These are phyloP conservation scores for Drosophila subobscura DNA, from an alignment of 1,140 invertebrate genomes.

Conservation along the genomic window DNA sequence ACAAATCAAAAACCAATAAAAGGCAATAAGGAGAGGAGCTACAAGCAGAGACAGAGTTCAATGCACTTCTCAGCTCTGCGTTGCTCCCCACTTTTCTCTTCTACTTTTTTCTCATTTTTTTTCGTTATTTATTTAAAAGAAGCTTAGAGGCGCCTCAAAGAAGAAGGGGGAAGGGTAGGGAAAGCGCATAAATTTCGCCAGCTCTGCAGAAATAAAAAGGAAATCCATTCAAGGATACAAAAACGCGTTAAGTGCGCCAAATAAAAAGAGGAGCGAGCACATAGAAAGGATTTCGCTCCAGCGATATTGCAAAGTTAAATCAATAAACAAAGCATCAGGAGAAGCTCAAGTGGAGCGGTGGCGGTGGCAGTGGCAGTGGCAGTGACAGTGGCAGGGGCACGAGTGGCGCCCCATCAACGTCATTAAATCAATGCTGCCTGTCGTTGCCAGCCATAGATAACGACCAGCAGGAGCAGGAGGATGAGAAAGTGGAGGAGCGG, in stretches of 20 bases:
- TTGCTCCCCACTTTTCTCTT: conserved; percentile 17
- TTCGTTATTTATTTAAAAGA: conserved; percentile 78
- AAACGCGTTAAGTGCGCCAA: conserved; percentile 69
- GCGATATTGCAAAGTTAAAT: conserved; percentile 81
- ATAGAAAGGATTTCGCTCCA: conserved; percentile 50
- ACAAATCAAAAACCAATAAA: conserved; percentile 81
- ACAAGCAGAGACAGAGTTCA: conserved; percentile 48
- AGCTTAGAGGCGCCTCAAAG: conserved; percentile 56
- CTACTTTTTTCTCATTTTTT: conserved; percentile 13
- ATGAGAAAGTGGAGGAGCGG: conserved; percentile 21
- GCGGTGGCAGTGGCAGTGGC: neutral
- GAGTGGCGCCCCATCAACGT: conserved; percentile 72
- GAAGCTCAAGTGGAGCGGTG: conserved; percentile 8
- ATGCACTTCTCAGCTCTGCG: conserved; percentile 47
- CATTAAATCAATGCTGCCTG: conserved; percentile 83
- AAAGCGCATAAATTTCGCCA: conserved; percentile 70
- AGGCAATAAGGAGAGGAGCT: conserved; percentile 55
- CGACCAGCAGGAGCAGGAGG: conserved; percentile 50
- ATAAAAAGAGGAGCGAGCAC: conserved; percentile 39
- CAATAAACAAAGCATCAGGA: conserved; percentile 80
- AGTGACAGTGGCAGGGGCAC: conserved; percentile 12
- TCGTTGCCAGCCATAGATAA: conserved; percentile 76
- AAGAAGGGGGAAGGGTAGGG: conserved; percentile 10
- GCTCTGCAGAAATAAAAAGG: conserved; percentile 69
- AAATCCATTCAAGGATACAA: conserved; percentile 68